Percentiles rank a stretch among this genome's conserved stretches.
These are phyloP conservation scores for Celastrina argiolus DNA, from an alignment of 2,888 invertebrate species.

Conservation along the genomic window DNA sequence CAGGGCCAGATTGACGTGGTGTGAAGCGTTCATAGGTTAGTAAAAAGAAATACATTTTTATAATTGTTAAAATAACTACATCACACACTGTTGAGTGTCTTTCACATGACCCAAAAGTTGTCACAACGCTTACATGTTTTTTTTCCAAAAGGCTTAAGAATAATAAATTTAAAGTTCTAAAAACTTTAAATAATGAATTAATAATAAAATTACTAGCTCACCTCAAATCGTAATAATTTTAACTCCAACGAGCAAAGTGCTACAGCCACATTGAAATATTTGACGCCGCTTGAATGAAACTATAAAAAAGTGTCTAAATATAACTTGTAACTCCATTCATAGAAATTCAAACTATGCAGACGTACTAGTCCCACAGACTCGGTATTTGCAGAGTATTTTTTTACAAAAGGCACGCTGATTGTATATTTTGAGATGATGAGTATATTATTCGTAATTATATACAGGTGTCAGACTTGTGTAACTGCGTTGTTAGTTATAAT, in stretches of 20 bases:
- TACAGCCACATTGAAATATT: background rate
- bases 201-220: too few species aligned
- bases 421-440: slow-evolving; percentile 9
- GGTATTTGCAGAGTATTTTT: background rate
- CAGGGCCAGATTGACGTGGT: too few species aligned
- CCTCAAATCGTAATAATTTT: too few species aligned
- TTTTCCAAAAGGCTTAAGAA: too few species aligned
- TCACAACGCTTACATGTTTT: too few species aligned
- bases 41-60: too few species aligned
- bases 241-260: background rate
- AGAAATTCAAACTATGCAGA: slow-evolving; percentile 5
- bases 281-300: slow-evolving; percentile 13
- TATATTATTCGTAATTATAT: slow-evolving; percentile 14
- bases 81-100: too few species aligned
- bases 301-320: slow-evolving; percentile 6
- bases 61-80: too few species aligned
- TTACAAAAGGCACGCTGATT: slow-evolving; percentile 6
- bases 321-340: slow-evolving; percentile 5
- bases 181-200: too few species aligned
- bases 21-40: too few species aligned
- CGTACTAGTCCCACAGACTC: background rate
- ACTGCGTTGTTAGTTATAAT: background rate
- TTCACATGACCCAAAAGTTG: too few species aligned
- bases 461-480: slow-evolving; percentile 3
- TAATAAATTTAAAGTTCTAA: too few species aligned